Evolutionary conservation across 2,113 vertebrate species (phyloP), one percentile per base, ranked within the genome.

Genomic region (Ciconia maguari): DNA sequence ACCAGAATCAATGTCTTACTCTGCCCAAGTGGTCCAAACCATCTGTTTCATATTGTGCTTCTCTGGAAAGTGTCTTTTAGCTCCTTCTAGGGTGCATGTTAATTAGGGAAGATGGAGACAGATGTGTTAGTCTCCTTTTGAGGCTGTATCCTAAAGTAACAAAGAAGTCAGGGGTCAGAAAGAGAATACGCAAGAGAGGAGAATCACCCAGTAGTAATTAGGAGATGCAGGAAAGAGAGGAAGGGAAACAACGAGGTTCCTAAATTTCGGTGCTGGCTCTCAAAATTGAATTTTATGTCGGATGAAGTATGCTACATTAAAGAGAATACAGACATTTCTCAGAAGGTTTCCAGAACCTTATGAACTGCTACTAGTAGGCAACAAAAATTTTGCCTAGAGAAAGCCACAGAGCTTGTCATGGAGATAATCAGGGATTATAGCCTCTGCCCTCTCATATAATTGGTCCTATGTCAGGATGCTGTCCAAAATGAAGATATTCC

Each of bases 21-120:
- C n/a, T 75, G 26, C 26, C 13, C 55, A 42, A n/a, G 20, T 64
- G 12, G 16, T 34, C 29, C 24, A 85, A 90, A 44, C 16, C 11
- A 64, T 12, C 17, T 26, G 9, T 65, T 89, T 74, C 26, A 30
- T 38, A 20, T 7, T 0, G 0, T 24, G 16, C 38, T 76, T n/a
- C 61, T 83, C 84, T 78, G 64, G 13, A 62, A 93, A 74, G 34
- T 36, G 27, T 57, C 54, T 83, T 82, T 71, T 68, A 68, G 10
- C 26, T 94, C 29, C 57, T 83, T 72, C 22, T 60, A 48, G 14
- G 8, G 3, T n/a, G 8, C 19, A 38, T 0, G 7, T 82, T 66
- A 55, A 44, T 66, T 66, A 64, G 32, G 13, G 17, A 84, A 85
- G 70, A 58, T 55, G 12, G 20, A 90, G 22, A 27, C 30, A 89